phyloP scores from a whole-genome alignment of 2,113 vertebrate species.

The Rhineura floridana region DNA sequence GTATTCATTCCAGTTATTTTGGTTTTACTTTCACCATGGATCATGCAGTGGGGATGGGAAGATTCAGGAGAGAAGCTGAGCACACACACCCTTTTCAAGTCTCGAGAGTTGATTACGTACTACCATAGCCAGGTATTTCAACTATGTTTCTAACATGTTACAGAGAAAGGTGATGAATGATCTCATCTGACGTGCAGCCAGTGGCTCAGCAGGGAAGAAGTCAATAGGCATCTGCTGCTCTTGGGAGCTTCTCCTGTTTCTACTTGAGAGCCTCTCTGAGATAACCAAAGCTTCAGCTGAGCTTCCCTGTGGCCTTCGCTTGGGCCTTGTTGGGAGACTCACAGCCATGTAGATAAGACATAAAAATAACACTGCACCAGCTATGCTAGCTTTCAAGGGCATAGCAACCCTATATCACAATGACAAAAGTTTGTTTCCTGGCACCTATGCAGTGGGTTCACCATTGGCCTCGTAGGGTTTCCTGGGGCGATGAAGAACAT shows the following conservation, averaged over 20 bases:
- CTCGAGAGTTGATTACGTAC: neutral
- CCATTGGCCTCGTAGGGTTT: too few relatives aligned
- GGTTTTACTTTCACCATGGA: neutral
- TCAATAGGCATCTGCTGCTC: neutral
- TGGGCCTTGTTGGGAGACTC: neutral
- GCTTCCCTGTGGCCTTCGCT: slow-evolving; percentile 55
- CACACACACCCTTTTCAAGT: neutral
- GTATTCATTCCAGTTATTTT: neutral
- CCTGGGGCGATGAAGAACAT: neutral
- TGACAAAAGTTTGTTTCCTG: neutral
- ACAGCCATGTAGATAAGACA: slow-evolving; percentile 24
- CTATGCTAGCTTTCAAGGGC: slow-evolving; percentile 54
- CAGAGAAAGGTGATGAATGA: neutral
- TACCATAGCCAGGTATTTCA: neutral
- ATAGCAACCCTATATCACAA: neutral
- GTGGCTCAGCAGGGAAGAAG: neutral
- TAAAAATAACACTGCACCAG: neutral
- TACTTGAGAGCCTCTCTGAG: neutral
- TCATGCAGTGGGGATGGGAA: neutral
- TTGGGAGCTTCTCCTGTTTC: neutral
- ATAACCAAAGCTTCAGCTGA: slow-evolving; percentile 49
- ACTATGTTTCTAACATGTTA: neutral
- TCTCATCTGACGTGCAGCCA: neutral
- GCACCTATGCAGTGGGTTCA: too few relatives aligned
- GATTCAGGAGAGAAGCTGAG: neutral